phyloP scores from a whole-genome alignment of 1,140 invertebrate genomes.

The Daktulosphaira vitifoliae region DNA sequence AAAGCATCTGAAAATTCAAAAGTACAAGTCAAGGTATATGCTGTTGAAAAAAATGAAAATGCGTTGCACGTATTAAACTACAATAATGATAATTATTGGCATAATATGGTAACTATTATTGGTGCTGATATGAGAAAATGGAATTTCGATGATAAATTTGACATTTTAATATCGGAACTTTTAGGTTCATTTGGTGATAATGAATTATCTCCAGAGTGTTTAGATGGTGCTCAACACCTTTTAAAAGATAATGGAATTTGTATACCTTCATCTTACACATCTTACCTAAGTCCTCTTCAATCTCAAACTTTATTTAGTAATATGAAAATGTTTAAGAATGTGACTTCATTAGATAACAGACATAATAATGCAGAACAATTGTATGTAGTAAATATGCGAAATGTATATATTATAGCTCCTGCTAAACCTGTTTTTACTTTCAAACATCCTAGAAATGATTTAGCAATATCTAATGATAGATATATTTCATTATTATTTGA shows the following conservation, averaged over 20 bases:
- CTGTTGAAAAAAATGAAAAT: constrained; percentile 97
- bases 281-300: constrained; percentile 80
- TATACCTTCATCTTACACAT: constrained; percentile 85
- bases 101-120: constrained; percentile 62
- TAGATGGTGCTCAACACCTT: constrained; percentile 87
- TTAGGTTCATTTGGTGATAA: constrained; percentile 98
- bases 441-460: constrained; percentile 69
- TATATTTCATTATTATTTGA: constrained; percentile 61
- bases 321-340: constrained; percentile 43
- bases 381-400: constrained; percentile 89
- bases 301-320: constrained; percentile 68
- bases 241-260: constrained; percentile 84
- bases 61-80: constrained; percentile 46
- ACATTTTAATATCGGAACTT: constrained; percentile 96
- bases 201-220: constrained; percentile 95
- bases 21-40: constrained; percentile 66
- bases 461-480: constrained; percentile 58
- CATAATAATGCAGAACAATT: constrained; percentile 66
- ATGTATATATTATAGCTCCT: constrained; percentile 71
- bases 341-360: constrained; percentile 36
- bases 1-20: constrained; percentile 65
- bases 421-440: constrained; percentile 80
- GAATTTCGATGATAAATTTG: constrained; percentile 69
- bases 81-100: constrained; percentile 50
- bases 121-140: constrained; percentile 88